Percentiles rank a stretch among this genome's conserved stretches.
These are phyloP conservation scores for Automeris io DNA, from an alignment of 2,888 invertebrate species.

Conservation along the genomic window DNA sequence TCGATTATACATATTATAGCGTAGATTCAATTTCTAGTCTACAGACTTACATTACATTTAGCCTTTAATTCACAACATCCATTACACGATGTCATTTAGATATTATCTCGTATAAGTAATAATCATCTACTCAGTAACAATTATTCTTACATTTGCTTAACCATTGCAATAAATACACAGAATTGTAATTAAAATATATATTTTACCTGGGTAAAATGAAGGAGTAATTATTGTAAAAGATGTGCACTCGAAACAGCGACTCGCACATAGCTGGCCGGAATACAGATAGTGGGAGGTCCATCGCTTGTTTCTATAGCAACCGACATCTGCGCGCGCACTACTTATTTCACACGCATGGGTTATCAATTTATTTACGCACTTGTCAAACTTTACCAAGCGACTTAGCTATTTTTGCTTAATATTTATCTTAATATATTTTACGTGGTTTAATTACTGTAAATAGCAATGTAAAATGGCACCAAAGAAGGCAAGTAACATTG, in stretches of 20 bases:
- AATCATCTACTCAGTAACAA: too few species aligned
- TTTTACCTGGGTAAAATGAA: too few species aligned
- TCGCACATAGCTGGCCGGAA: background rate
- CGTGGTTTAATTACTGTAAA: conserved; percentile 15
- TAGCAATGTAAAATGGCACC: conserved; percentile 44
- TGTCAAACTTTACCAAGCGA: conserved; percentile 39
- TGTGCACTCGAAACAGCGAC: background rate
- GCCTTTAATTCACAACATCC: too few species aligned
- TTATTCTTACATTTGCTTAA: too few species aligned
- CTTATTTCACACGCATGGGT: background rate
- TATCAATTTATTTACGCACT: conserved; percentile 41
- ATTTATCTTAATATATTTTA: conserved; percentile 16
- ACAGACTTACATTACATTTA: too few species aligned
- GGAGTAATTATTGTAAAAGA: too few species aligned
- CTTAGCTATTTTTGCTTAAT: conserved; percentile 15
- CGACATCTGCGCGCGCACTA: conserved; percentile 59
- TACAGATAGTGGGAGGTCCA: conserved; percentile 14
- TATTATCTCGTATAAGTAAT: too few species aligned
- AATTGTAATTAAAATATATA: too few species aligned
- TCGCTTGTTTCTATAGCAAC: conserved; percentile 48
- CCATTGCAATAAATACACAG: too few species aligned
- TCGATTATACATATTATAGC: too few species aligned
- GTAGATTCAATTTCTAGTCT: too few species aligned
- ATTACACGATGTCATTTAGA: too few species aligned
- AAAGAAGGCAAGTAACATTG: conserved; percentile 53